phyloP scores from a whole-genome alignment of 2,797 vertebrate genomes.

The Melanotaenia pygmaea region DNA sequence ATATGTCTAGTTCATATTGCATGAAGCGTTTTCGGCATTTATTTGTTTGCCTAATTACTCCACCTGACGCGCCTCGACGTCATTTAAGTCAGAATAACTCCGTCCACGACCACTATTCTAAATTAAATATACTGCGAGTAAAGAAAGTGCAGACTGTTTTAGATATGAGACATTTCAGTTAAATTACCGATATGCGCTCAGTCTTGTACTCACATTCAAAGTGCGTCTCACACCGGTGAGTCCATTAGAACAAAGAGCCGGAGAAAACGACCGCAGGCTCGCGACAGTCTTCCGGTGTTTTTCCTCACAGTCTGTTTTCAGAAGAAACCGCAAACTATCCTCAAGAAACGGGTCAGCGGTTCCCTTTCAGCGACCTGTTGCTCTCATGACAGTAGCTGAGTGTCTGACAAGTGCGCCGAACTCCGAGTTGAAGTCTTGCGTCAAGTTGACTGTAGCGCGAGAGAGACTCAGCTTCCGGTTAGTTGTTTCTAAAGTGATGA shows the following conservation, averaged over 20 bases:
- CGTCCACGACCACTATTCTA: too few species aligned
- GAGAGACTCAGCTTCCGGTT: constrained; percentile 28
- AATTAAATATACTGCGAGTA: neutral
- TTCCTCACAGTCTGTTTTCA: too few species aligned
- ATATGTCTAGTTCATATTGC: neutral
- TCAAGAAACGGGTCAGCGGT: neutral
- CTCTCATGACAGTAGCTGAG: constrained; percentile 14
- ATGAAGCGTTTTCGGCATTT: too few species aligned
- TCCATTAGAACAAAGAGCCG: neutral
- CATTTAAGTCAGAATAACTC: too few species aligned
- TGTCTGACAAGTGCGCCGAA: neutral
- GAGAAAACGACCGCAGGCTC: neutral
- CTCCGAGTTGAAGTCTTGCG: neutral
- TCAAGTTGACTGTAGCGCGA: neutral
- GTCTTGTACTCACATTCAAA: neutral
- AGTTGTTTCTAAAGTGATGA: too few species aligned
- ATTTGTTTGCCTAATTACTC: too few species aligned
- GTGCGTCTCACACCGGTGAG: neutral
- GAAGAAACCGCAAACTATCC: neutral
- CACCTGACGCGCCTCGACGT: too few species aligned
- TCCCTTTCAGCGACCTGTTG: constrained; percentile 9
- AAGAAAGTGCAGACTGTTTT: too few species aligned
- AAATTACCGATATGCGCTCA: too few species aligned
- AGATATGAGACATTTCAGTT: neutral
- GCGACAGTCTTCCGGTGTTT: too few species aligned